Percentiles rank a stretch among this genome's conserved stretches.
Conservation (phyloP, 2,113 vertebrate species). For the Calidris pygmaea region DNA sequence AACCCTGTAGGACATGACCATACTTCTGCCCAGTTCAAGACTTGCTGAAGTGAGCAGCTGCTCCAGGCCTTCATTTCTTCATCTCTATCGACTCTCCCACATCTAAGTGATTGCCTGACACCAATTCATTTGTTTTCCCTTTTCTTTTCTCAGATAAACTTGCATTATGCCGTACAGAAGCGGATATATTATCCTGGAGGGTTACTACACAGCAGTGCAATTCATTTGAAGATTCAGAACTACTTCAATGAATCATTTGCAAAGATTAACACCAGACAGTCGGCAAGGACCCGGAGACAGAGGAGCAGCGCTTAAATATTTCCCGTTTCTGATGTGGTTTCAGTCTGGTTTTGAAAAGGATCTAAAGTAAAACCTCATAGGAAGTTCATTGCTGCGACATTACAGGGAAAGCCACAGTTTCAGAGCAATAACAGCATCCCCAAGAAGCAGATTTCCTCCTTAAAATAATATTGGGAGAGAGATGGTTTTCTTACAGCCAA, state of each 20-base stretch:
- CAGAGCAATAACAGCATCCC: neutral
- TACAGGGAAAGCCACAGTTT: constrained; percentile 6
- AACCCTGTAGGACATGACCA: neutral
- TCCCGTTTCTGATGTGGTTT: constrained; percentile 46
- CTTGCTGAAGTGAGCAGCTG: neutral
- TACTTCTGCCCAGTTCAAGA: neutral
- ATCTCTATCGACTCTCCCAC: fast-evolving
- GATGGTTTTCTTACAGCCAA: neutral
- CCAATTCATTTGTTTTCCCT: neutral
- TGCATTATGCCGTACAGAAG: neutral
- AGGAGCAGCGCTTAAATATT: neutral
- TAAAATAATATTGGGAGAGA: neutral
- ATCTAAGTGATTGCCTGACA: neutral
- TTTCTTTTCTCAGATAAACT: neutral
- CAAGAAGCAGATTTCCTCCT: neutral
- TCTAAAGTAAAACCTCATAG: constrained; percentile 35
- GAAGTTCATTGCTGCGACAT: neutral
- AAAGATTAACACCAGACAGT: constrained; percentile 40
- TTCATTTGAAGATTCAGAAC: neutral
- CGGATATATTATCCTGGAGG: neutral
- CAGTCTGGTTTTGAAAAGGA: constrained; percentile 21
- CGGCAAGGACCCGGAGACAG: constrained; percentile 9
- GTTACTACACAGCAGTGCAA: neutral
- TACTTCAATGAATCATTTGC: constrained; percentile 5
- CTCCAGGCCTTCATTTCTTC: neutral